A percentile compares a stretch with the other conserved stretches of the same genome.
Evolutionary conservation across 2,113 vertebrate genomes (phyloP).

Genomic region (Oreochromis niloticus): DNA sequence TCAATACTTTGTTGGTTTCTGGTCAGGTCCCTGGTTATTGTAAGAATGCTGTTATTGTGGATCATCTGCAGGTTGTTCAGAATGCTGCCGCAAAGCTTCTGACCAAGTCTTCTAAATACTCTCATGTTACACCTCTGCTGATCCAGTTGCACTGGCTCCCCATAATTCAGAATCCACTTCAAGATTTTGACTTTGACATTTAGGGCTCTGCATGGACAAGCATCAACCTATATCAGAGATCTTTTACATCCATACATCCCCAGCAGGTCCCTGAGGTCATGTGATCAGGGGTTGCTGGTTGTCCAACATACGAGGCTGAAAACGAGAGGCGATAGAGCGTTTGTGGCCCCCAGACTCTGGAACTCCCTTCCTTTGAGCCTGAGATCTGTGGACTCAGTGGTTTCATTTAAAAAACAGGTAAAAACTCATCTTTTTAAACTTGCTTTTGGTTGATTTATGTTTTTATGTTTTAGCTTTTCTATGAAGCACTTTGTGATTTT

Average conservation of each 20-base stretch:
- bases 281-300: not conserved
- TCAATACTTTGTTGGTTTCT: not conserved
- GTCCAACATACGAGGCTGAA: not conserved
- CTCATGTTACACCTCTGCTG: not conserved
- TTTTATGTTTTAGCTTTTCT: not conserved
- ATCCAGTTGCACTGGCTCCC: not conserved
- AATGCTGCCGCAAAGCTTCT: not conserved
- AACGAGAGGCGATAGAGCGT: fast-evolving
- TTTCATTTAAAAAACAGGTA: not conserved
- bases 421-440: not conserved
- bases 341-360: not conserved
- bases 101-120: not conserved
- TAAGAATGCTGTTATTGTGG: not conserved
- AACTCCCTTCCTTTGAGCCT: fast-evolving
- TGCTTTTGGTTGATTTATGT: not conserved
- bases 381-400: not conserved
- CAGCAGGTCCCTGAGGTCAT: not conserved
- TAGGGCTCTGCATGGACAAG: not conserved
- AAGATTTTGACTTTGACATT: not conserved
- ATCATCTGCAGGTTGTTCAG: not conserved
- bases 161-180: not conserved
- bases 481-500: not conserved
- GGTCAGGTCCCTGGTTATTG: not conserved
- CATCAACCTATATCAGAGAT: not conserved
- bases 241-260: not conserved